A percentile compares a stretch with the other conserved stretches of the same genome.
Conservation (phyloP, 2,797 vertebrate species). For the Threskiornis aethiopicus region DNA sequence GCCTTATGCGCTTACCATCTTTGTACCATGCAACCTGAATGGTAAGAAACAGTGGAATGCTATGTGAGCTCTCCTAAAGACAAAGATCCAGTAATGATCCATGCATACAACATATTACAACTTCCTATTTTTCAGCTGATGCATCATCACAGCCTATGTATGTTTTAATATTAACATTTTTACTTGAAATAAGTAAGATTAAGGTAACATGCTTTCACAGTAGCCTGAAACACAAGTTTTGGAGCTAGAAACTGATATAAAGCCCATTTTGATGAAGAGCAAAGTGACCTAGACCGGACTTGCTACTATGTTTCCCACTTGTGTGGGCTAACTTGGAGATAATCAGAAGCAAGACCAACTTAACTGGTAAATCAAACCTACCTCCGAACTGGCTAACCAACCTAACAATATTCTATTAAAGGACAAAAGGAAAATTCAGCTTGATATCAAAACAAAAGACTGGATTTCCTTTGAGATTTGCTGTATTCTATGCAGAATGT, state of each 20-base stretch:
- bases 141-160: no score
- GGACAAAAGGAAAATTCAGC: background rate
- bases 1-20: slow-evolving; percentile 90
- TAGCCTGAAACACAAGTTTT: background rate
- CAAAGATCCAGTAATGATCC: background rate
- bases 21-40: slow-evolving; percentile 94
- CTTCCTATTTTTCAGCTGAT: background rate
- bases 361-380: background rate
- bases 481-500: background rate
- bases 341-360: background rate
- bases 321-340: background rate
- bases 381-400: background rate
- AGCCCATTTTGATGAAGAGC: background rate
- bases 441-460: background rate
- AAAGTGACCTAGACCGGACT: background rate
- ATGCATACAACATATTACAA: background rate
- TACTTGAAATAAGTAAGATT: background rate
- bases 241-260: background rate
- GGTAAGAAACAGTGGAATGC: background rate
- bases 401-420: background rate
- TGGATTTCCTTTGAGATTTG: background rate
- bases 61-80: background rate
- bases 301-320: background rate
- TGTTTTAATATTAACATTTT: background rate
- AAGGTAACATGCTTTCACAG: background rate